Percentiles rank a stretch among this genome's conserved stretches.
phyloP scores from a whole-genome alignment of 2,888 invertebrate genomes.

The Synergus laeviventris region DNA sequence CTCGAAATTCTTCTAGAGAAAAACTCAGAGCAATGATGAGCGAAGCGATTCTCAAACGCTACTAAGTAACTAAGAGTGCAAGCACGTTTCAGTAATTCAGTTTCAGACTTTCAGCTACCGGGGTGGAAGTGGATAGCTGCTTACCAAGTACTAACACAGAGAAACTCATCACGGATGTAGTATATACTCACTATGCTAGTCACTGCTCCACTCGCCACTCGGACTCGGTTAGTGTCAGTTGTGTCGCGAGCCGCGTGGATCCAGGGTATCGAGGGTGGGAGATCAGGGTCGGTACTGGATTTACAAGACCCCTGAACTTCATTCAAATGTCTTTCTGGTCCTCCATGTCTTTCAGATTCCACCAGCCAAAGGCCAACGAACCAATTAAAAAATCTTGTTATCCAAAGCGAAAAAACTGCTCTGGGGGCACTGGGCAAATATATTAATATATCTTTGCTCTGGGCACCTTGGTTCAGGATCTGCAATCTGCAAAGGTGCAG shows the following conservation, averaged over 20 bases:
- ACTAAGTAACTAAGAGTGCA: too few relatives aligned
- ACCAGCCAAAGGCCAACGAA: neutral
- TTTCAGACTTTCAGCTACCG: conserved; percentile 3
- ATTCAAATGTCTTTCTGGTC: too few relatives aligned
- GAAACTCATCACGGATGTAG: neutral
- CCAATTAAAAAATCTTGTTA: neutral
- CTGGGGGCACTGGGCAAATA: too few relatives aligned
- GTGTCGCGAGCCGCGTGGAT: too few relatives aligned
- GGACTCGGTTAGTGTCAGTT: too few relatives aligned
- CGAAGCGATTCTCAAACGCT: conserved; percentile 6
- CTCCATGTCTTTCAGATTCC: neutral
- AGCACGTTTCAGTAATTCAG: too few relatives aligned
- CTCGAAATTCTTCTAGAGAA: neutral
- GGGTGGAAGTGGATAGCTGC: neutral
- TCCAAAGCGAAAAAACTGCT: neutral
- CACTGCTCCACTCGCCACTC: too few relatives aligned
- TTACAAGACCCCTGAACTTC: neutral
- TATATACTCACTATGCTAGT: too few relatives aligned
- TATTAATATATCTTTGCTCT: too few relatives aligned
- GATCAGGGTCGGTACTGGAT: neutral
- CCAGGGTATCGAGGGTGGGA: neutral
- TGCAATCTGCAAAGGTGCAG: too few relatives aligned
- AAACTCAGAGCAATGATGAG: neutral
- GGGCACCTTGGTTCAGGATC: neutral
- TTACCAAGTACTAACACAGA: conserved; percentile 2